Evolutionary conservation across 1,140 invertebrate species (phyloP).

Genomic region (Antheraea pernyi): DNA sequence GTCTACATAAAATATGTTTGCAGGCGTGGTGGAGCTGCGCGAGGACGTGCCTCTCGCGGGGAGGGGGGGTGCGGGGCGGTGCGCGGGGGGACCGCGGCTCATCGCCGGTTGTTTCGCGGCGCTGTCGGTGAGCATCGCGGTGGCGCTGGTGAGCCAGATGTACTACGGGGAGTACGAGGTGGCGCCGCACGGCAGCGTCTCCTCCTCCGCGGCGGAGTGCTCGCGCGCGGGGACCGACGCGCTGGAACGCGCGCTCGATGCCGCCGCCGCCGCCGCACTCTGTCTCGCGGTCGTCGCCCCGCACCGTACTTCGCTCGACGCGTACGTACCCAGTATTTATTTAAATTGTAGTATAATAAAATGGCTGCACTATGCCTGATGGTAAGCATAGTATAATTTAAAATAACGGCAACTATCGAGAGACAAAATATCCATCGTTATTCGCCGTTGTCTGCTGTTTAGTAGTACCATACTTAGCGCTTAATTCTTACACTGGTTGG

Average conservation of each 20-base stretch:
- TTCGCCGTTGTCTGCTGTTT: too few relatives aligned
- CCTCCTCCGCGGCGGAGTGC: slow-evolving; percentile 85
- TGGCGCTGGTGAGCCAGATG: slow-evolving; percentile 84
- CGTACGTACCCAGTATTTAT: slow-evolving; percentile 72
- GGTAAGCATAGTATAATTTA: too few relatives aligned
- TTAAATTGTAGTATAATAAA: too few relatives aligned
- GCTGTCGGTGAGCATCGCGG: slow-evolving; percentile 83
- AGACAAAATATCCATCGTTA: too few relatives aligned
- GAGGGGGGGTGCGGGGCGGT: slow-evolving; percentile 59
- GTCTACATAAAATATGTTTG: background rate
- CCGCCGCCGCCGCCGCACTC: slow-evolving; percentile 83
- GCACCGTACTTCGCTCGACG: slow-evolving; percentile 85
- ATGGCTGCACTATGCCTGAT: too few relatives aligned
- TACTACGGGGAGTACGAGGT: slow-evolving; percentile 84
- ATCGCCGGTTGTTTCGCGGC: slow-evolving; percentile 75
- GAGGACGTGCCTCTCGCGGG: slow-evolving; percentile 79
- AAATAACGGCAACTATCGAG: too few relatives aligned
- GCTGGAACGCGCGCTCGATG: slow-evolving; percentile 85
- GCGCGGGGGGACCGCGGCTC: slow-evolving; percentile 69
- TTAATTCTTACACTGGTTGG: too few relatives aligned
- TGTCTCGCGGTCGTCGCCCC: slow-evolving; percentile 85
- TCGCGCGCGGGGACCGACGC: slow-evolving; percentile 85
- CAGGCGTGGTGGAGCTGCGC: slow-evolving; percentile 70
- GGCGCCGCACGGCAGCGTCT: slow-evolving; percentile 86
- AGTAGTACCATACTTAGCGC: too few relatives aligned